Evolutionary conservation across 1,140 invertebrate species (phyloP), one percentile per base, ranked within the genome.

Genomic region (Zaprionus taronus): DNA sequence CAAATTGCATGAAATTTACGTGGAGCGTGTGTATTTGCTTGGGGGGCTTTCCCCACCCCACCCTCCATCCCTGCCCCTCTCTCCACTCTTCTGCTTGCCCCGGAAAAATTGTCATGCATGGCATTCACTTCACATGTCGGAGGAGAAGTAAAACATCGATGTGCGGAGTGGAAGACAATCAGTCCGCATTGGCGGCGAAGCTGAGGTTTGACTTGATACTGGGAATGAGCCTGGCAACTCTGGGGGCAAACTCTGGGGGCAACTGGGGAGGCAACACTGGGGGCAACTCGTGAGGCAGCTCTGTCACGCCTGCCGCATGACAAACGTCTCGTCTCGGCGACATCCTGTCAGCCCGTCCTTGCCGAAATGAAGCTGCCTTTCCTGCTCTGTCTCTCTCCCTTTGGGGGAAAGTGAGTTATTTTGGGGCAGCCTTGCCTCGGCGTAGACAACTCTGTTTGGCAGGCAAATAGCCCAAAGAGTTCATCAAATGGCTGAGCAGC

Each of bases 1-100:
- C 85, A 90, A 90, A 90, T 90, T 91, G 85, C 86, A 90, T 90
- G 85, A 90, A 90, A 91, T 90, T 91, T 91, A 90, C 82, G 86
- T 90, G 63, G 49, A 75, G 70, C 31, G 36, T 87, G 57, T 78
- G 66, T 78, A 63, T 65, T 60, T 77, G 63, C 47, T 51, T 15
- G n/a, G 17, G 17, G 20, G 26, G 2, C 44, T 55, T 24, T 7
- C 4, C 38, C 3, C 34, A 47, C 4, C 12, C 26, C 20, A 41
- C 26, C 56, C 38, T 17, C 24, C 6, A 6, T 5, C 17, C 61
- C 22, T 17, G 5, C 24, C 6, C n/a, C 22, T 17, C 26, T 28
- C 9, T 31, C 31, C 12, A 2, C n/a, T 7, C 41, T n/a, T 7
- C n/a, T n/a, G 41, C 41, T 2, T n/a, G 41, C 17, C 15, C 17